phyloP scores from a whole-genome alignment of 2,113 vertebrate genomes.

The Nicator chloris region DNA sequence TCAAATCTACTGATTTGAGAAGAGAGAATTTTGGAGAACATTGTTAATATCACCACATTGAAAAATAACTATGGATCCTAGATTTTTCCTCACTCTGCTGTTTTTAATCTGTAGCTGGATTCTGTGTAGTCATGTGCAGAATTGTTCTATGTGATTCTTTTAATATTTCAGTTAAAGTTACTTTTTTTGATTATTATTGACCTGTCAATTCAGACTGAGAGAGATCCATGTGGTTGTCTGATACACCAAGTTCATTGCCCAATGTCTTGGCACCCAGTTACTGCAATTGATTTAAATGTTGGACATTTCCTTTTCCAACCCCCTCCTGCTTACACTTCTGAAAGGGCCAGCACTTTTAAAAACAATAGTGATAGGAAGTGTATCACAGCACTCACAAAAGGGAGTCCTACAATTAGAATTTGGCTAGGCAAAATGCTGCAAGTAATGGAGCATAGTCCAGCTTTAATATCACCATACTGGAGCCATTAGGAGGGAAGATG shows the following conservation, averaged over 20 bases:
- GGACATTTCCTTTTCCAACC: neutral
- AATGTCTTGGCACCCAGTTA: neutral
- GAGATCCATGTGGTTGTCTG: neutral
- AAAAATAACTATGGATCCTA: neutral
- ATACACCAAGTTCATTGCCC: neutral
- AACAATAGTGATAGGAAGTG: neutral
- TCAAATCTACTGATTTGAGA: neutral
- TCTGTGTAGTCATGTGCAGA: neutral
- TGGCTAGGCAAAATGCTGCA: neutral
- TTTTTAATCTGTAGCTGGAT: neutral
- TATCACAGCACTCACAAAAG: neutral
- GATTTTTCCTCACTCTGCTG: neutral
- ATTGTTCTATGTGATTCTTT: neutral
- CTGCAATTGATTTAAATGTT: neutral
- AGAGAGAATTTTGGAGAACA: neutral
- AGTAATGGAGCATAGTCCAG: neutral
- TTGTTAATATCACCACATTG: neutral
- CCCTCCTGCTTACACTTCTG: neutral
- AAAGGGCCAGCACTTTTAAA: slow-evolving; percentile 4
- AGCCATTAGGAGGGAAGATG: neutral
- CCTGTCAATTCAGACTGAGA: neutral
- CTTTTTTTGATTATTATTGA: neutral
- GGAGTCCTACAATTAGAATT: neutral
- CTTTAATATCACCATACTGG: neutral
- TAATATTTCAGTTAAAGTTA: neutral